Evolutionary conservation across 2,797 vertebrate genomes (phyloP).

Genomic region (Rhinichthys osculus): DNA sequence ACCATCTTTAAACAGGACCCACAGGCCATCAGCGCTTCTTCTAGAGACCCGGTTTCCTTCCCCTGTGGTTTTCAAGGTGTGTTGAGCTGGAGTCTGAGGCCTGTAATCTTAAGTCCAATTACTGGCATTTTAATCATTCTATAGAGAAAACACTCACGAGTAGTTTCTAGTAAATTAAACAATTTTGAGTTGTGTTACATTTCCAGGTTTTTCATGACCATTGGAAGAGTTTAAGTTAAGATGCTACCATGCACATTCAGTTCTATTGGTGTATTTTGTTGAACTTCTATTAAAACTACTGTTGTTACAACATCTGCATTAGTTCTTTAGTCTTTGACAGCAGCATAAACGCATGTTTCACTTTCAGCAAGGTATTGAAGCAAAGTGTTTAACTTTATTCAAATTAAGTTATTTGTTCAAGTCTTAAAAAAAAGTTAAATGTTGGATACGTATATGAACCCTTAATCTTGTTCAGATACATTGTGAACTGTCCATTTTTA

Average conservation of each 20-base stretch:
- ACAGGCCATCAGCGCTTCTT: too few species aligned
- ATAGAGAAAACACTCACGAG: background rate
- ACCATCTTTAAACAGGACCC: background rate
- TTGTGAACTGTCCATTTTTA: too few species aligned
- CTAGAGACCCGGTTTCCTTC: too few species aligned
- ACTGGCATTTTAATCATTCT: background rate
- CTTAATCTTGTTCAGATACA: too few species aligned
- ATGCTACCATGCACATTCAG: background rate
- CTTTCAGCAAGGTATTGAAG: too few species aligned
- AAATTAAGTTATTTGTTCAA: too few species aligned
- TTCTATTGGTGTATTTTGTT: background rate
- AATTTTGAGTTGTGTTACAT: background rate
- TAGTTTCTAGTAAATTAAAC: background rate
- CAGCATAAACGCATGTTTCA: background rate
- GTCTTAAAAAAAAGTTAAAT: too few species aligned
- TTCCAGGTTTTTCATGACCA: too few species aligned
- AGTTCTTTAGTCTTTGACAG: background rate
- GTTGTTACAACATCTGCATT: background rate
- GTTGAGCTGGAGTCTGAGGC: accelerated
- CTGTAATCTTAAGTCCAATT: too few species aligned
- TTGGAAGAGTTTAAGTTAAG: background rate
- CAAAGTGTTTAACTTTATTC: too few species aligned
- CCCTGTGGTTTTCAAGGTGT: too few species aligned
- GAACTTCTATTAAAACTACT: background rate
- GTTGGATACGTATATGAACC: too few species aligned